These are phyloP conservation scores for Frankliniella fusca DNA, from an alignment of 2,888 invertebrate genomes.

Conservation along the genomic window DNA sequence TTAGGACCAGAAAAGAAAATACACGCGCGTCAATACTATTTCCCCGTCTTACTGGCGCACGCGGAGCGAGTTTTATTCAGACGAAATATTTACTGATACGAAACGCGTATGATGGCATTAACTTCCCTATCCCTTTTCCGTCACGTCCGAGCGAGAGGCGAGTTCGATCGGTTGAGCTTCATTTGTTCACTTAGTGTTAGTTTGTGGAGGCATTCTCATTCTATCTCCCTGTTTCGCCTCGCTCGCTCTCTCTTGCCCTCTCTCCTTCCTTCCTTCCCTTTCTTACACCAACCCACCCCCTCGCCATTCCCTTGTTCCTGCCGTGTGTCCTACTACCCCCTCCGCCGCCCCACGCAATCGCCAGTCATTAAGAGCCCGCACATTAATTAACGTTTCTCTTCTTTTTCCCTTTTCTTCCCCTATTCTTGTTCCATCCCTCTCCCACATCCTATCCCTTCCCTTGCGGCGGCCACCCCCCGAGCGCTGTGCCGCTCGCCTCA, in stretches of 20 bases:
- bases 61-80: not conserved
- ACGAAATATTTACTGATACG: not conserved
- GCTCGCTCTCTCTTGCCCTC: not conserved
- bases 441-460: not conserved
- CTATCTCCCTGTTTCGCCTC: not conserved
- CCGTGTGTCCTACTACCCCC: not conserved
- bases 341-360: constrained; percentile 11
- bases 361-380: constrained; percentile 25
- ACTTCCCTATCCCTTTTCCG: not conserved
- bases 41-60: too few species aligned
- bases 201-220: constrained; percentile 15
- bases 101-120: not conserved
- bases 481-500: too few species aligned
- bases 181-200: constrained; percentile 23
- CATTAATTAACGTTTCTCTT: constrained; percentile 20
- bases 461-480: too few species aligned
- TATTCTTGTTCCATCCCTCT: not conserved
- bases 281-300: not conserved
- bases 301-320: not conserved
- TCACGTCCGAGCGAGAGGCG: not conserved
- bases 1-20: too few species aligned
- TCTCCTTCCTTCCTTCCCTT: not conserved
- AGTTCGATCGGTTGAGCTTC: constrained; percentile 13
- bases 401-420: not conserved
- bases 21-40: not conserved